These are phyloP conservation scores for Choristoneura fumiferana DNA, from an alignment of 1,140 invertebrate genomes.

Conservation along the genomic window DNA sequence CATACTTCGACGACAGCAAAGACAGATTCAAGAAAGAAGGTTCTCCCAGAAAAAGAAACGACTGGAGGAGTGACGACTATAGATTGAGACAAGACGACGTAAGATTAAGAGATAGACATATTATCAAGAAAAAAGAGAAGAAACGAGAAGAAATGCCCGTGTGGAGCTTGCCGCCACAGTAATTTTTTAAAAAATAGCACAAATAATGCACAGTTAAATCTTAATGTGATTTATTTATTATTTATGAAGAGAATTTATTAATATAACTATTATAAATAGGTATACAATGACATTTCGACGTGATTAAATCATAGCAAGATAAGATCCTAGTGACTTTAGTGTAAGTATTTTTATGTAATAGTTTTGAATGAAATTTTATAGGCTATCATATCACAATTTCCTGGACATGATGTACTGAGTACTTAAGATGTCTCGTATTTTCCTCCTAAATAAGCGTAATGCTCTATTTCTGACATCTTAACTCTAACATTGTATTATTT, in stretches of 20 bases:
- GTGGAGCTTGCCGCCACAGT: conserved; percentile 63
- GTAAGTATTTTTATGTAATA: neutral
- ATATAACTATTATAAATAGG: conserved; percentile 7
- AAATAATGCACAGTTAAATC: conserved; percentile 20
- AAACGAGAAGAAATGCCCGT: conserved; percentile 70
- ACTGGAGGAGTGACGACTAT: conserved; percentile 56
- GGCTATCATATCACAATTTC: no score
- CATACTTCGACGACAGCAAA: conserved; percentile 50
- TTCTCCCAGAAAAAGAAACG: conserved; percentile 47
- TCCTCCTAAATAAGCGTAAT: no score
- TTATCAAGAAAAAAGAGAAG: conserved; percentile 65
- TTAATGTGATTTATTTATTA: conserved; percentile 19
- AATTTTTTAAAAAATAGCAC: conserved; percentile 25
- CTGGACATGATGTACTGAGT: no score
- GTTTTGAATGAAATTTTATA: no score
- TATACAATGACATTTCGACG: neutral
- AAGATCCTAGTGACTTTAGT: conserved; percentile 15
- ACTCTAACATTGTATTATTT: no score
- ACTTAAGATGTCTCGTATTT: no score
- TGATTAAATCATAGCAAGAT: conserved; percentile 15
- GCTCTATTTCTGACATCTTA: no score
- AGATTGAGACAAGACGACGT: conserved; percentile 47
- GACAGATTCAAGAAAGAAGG: conserved; percentile 41
- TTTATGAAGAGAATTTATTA: conserved; percentile 22
- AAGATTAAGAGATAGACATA: conserved; percentile 55